Percentiles rank a stretch among this genome's conserved stretches.
Conservation (phyloP, 2,797 vertebrate genomes). For the Cottoperca gobio region DNA sequence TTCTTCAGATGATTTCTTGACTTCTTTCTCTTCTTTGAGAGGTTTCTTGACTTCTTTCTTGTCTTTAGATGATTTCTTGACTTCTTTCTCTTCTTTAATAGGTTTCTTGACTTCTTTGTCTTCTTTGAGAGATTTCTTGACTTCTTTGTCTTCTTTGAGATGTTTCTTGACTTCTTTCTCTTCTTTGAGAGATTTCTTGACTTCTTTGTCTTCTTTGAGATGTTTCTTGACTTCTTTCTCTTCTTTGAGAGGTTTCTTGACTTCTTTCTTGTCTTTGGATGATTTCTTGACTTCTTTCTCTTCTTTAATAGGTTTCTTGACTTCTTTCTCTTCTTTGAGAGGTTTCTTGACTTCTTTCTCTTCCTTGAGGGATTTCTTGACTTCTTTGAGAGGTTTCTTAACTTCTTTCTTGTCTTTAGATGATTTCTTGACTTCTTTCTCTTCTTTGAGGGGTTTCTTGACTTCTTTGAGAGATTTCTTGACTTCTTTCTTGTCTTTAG, state of each 20-base stretch:
- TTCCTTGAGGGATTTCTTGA: not conserved
- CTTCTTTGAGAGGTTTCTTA: not conserved
- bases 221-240: not conserved
- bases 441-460: not conserved
- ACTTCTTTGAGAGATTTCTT: not conserved
- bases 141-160: not conserved
- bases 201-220: not conserved
- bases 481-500: not conserved
- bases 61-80: not conserved
- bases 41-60: not conserved
- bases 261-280: not conserved
- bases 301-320: not conserved
- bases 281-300: not conserved
- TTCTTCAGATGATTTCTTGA: not conserved
- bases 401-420: not conserved
- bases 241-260: not conserved
- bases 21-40: not conserved
- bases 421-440: not conserved
- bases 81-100: not conserved
- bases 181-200: not conserved
- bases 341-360: not conserved
- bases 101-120: not conserved
- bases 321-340: not conserved
- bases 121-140: not conserved
- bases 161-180: not conserved